Evolutionary conservation across 2,113 vertebrate genomes (phyloP), one percentile per base, ranked within the genome.

Genomic region (Petromus typicus): DNA sequence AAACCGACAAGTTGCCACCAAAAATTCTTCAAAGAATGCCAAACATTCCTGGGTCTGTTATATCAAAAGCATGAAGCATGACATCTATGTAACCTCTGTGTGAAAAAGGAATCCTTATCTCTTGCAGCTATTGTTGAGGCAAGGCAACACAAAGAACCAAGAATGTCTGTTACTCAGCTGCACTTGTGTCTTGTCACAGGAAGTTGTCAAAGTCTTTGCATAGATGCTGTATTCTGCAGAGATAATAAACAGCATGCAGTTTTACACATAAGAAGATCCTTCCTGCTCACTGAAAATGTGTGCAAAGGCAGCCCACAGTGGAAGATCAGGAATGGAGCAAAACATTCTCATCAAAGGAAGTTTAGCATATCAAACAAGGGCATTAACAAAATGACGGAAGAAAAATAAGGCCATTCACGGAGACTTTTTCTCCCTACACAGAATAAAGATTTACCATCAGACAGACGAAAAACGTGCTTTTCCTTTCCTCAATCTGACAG

Each of bases 351-450:
- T 79, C 82, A 93, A 93, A 54, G 40, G 40, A 89, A 94, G 63
- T 83, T 94, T 92, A 93, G 69, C 76, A 89, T 95, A 97, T 97
- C 87, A 92, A 95, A 95, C 43, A 93, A 91, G 23, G 40, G 63
- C 51, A 83, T 93, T 45, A 89, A 57, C 43, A 93, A 93, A 67
- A 84, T 57, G 79, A 94, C 69, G 91, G 56, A 92, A 76, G 43
- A 67, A 84, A 96, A 94, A 56, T 56, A 90, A 92, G 22, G 57
- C 59, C 51, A 82, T 93, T 89, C 78, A 93, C 7, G 54, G n/a
- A 93, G 43, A 90, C 3, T 75, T 92, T 89, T 96, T 96, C 48
- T 93, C 51, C 25, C 23, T 83, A 63, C 22, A 83, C 40, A 94
- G 67, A 93, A 89, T 93, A 94, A 95, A 91, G 86, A 94, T 86